Evolutionary conservation across 2,888 invertebrate species (phyloP), one percentile per base, ranked within the genome.

Genomic region (Ormyrus rosae): DNA sequence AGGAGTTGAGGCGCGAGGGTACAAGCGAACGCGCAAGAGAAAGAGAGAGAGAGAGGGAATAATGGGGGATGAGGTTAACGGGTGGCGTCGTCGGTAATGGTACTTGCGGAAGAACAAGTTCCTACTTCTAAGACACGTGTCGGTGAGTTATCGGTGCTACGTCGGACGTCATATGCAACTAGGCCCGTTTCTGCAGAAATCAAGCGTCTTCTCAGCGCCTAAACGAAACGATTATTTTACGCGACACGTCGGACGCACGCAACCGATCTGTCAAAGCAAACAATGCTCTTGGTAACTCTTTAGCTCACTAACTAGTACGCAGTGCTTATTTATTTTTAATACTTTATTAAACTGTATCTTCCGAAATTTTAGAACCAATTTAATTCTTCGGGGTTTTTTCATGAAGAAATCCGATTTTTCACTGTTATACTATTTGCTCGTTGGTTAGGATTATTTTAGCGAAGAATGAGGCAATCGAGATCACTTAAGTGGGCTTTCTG

Each of bases 121-220:
- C 63, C 63, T 63, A 63, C 48, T 63, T 63, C 63, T 63, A 63
- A 63, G 63, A 63, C 63, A 63, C 63, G 63, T 63, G 63, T 63
- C 63, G 46, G 63, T 63, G 63, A 63, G 63, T 63, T 63, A 63
- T 63, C 63, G 63, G 48, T n/a, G 45, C 48, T 63, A 46, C 63
- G 63, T 46, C 63, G 45, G 63, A 63, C 63, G 63, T 63, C 63
- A 63, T 63, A 63, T 63, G 63, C 63, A 63, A 63, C 63, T 63
- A 63, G 63, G 63, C 63, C n/a, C 46, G n/a, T 46, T n/a, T 63
- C 63, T 63, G 19, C 11, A n/a, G 63, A 46, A 46, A 63, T 63
- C 48, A 46, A 45, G n/a, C 48, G n/a, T 11, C n/a, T 46, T 46
- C 46, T 46, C 45, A 51, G 51, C 2, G 45, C 46, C n/a, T 63